Evolutionary conservation across 2,797 vertebrate species (phyloP), one percentile per base, ranked within the genome.

Genomic region (Sebastes wilsoni): DNA sequence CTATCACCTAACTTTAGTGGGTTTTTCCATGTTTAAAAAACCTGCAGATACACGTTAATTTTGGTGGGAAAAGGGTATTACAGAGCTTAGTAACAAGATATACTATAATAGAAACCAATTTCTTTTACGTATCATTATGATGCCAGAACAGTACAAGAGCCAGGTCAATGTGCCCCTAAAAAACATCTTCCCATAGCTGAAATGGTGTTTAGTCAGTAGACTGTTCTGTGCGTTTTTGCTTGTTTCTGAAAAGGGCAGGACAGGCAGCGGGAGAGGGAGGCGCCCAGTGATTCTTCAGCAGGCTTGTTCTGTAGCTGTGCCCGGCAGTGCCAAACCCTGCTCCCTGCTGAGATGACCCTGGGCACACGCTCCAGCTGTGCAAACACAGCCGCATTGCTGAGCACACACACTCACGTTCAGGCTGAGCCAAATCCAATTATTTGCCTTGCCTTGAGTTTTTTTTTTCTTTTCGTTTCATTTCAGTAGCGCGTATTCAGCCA

Each of bases 401-500:
- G 78, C 90, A 90, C 88, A 90, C 88, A 85, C 87, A 90, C 77
- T 89, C 77, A 70, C 70, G 58, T 91, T 87, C 78, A 87, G 77
- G 58, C 86, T 30, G 69, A 87, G 90, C 92, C 93, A 94, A 94
- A 94, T 94, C 85, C 87, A 91, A 92, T 92, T 90, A 93, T 93
- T 93, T 91, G 84, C 84, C 84, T 92, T 87, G 89, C 88, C 82
- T 88, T 85, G 80, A 89, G 73, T 77, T 81, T 86, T 71, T 75
- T 72, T 69, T 79, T 84, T 13, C 36, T 86, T 73, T 55, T 75
- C 25, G 32, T 87, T 90, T 91, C 66, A 81, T 90, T 92, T 92
- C 90, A 86, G 88, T 85, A 85, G 84, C 80, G 9, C 81, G 67
- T 70, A 87, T 90, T 88, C 88, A 86, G 75, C 86, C 77, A 66